Percentiles rank a stretch among this genome's conserved stretches.
Conservation (phyloP, 2,888 invertebrate genomes). For the Epicampocera succincta region DNA sequence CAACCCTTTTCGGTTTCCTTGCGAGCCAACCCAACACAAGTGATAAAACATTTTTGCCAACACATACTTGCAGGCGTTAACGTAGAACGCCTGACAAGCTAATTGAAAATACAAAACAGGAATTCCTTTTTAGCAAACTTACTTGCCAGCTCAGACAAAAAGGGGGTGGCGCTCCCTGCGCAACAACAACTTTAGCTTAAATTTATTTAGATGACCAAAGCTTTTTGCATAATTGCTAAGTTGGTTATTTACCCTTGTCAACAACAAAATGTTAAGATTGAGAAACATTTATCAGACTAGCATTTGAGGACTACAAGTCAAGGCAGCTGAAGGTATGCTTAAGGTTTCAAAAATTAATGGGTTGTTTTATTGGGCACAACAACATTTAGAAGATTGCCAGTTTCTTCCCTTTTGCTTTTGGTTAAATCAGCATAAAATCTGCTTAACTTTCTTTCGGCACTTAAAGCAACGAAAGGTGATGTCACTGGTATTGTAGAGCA, state of each 20-base stretch:
- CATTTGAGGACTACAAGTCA: background rate
- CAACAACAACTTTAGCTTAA: background rate
- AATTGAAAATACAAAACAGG: slow-evolving; percentile 58
- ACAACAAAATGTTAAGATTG: slow-evolving; percentile 34
- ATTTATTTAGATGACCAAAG: slow-evolving; percentile 59
- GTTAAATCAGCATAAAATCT: slow-evolving; percentile 68
- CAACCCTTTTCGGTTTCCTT: slow-evolving; percentile 54
- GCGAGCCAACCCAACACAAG: slow-evolving; percentile 4
- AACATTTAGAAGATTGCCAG: background rate
- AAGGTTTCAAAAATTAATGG: slow-evolving; percentile 57
- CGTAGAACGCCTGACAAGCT: slow-evolving; percentile 59
- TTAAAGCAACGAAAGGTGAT: background rate
- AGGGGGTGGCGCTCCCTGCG: background rate
- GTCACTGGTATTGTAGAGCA: background rate
- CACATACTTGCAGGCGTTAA: slow-evolving; percentile 71
- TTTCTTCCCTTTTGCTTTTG: background rate
- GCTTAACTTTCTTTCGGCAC: slow-evolving; percentile 32
- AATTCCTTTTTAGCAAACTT: background rate
- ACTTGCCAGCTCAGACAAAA: slow-evolving; percentile 9
- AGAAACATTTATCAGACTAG: slow-evolving; percentile 57
- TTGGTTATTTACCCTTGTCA: slow-evolving; percentile 66
- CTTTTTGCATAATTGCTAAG: slow-evolving; percentile 69
- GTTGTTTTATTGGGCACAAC: slow-evolving; percentile 14
- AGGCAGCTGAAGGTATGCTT: slow-evolving; percentile 41
- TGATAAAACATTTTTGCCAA: slow-evolving; percentile 63